Percentiles rank a stretch among this genome's conserved stretches.
Evolutionary conservation across 2,113 vertebrate genomes (phyloP).

Genomic region (Sylvia atricapilla): DNA sequence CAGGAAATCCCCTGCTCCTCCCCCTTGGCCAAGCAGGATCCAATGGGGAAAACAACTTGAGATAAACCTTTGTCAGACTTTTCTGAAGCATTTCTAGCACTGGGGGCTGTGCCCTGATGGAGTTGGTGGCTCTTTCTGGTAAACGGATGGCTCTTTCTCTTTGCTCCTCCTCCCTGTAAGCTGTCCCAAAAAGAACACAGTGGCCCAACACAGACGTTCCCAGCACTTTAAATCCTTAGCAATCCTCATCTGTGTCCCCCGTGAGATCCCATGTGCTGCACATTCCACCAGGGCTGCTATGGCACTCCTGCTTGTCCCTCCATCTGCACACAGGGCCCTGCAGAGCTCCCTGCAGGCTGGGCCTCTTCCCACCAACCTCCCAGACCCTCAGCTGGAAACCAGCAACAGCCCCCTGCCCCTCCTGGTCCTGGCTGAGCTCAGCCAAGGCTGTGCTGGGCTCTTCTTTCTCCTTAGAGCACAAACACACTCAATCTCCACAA

Average conservation of each 20-base stretch:
- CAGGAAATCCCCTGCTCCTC: background rate
- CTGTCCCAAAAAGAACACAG: background rate
- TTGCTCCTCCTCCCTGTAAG: background rate
- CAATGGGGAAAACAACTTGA: background rate
- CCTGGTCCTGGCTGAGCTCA: background rate
- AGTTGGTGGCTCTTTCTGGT: background rate
- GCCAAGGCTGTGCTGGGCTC: background rate
- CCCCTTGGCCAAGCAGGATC: background rate
- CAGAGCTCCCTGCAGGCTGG: constrained; percentile 73
- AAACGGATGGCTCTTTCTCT: background rate
- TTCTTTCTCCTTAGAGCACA: background rate
- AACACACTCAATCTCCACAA: background rate
- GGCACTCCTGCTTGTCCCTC: constrained; percentile 78
- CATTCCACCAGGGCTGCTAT: constrained; percentile 81
- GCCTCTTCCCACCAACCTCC: constrained; percentile 71
- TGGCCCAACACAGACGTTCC: background rate
- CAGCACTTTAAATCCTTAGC: background rate
- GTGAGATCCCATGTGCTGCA: constrained; percentile 90
- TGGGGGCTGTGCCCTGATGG: background rate
- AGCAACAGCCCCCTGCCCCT: background rate
- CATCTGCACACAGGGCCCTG: constrained; percentile 82
- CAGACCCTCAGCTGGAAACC: constrained; percentile 80
- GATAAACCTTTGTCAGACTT: background rate
- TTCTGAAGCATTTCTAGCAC: background rate
- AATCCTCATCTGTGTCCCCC: constrained; percentile 55